Conservation (phyloP, 2,113 vertebrate species). For the Xerus inauris region DNA sequence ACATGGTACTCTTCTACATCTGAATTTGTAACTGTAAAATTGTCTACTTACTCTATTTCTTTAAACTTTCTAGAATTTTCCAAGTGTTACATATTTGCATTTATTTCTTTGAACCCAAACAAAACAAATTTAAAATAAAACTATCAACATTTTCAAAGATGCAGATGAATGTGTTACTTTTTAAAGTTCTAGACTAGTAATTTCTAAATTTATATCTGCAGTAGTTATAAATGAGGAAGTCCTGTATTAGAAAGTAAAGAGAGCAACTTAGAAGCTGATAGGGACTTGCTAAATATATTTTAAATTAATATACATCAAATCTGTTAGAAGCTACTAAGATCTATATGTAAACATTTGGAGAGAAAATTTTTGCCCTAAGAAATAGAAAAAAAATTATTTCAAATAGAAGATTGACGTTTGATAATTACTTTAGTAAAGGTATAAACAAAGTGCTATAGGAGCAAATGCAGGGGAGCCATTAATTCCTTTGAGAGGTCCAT, state of each 20-base stretch:
- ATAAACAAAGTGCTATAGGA: constrained; percentile 40
- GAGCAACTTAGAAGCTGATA: background rate
- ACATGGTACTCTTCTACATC: background rate
- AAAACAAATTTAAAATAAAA: constrained; percentile 26
- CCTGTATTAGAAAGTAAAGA: background rate
- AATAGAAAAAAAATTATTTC: constrained; percentile 44
- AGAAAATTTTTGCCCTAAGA: background rate
- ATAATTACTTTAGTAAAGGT: constrained; percentile 44
- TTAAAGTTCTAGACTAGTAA: background rate
- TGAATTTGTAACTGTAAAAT: constrained; percentile 1
- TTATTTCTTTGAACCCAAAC: background rate
- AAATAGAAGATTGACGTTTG: constrained; percentile 28
- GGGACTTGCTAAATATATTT: constrained; percentile 27
- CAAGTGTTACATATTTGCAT: background rate
- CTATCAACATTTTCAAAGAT: constrained; percentile 5
- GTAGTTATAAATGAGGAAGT: background rate
- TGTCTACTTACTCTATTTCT: background rate
- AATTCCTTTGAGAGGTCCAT: constrained; percentile 45
- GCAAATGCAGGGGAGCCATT: constrained; percentile 25
- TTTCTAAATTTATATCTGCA: constrained; percentile 25
- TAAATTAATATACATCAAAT: background rate
- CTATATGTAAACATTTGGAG: background rate
- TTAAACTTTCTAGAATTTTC: constrained; percentile 1
- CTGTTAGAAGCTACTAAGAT: constrained; percentile 2
- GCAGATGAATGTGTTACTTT: background rate